Conservation (phyloP, 2,888 invertebrate genomes). For the Eupithecia vulgata region DNA sequence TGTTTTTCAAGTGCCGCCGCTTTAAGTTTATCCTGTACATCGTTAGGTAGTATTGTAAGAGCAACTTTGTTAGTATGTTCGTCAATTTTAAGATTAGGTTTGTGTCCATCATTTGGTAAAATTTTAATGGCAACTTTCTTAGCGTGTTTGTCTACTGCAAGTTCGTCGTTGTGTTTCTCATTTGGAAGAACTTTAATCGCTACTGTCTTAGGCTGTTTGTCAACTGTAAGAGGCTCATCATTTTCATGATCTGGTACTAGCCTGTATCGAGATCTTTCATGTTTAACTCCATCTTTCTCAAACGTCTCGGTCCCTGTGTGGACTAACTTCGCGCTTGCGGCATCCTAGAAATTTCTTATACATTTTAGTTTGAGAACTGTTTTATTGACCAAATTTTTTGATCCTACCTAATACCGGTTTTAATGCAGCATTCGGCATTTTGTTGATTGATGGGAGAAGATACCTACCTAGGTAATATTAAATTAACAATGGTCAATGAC, state of each 20-base stretch:
- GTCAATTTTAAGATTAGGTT: neutral
- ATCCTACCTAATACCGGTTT: neutral
- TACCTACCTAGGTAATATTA: too few relatives aligned
- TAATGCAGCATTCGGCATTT: neutral
- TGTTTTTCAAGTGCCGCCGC: neutral
- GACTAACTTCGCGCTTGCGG: constrained; percentile 24
- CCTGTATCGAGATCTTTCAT: constrained; percentile 28
- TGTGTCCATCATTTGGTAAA: neutral
- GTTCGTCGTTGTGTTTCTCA: neutral
- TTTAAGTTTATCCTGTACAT: neutral
- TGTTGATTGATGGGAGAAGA: neutral
- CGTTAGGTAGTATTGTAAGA: neutral
- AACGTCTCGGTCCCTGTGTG: constrained; percentile 26
- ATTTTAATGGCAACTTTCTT: neutral
- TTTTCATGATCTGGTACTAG: constrained; percentile 25
- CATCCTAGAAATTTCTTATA: constrained; percentile 20
- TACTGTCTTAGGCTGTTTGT: neutral
- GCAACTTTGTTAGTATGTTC: neutral
- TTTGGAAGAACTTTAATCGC: neutral
- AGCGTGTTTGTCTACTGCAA: neutral
- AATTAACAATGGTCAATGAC: too few relatives aligned
- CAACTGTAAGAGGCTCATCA: neutral
- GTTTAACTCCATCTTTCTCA: constrained; percentile 28
- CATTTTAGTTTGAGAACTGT: neutral
- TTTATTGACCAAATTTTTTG: neutral